These are phyloP conservation scores for Romanogobio albipinnatus DNA, from an alignment of 2,113 vertebrate genomes.

Conservation along the genomic window DNA sequence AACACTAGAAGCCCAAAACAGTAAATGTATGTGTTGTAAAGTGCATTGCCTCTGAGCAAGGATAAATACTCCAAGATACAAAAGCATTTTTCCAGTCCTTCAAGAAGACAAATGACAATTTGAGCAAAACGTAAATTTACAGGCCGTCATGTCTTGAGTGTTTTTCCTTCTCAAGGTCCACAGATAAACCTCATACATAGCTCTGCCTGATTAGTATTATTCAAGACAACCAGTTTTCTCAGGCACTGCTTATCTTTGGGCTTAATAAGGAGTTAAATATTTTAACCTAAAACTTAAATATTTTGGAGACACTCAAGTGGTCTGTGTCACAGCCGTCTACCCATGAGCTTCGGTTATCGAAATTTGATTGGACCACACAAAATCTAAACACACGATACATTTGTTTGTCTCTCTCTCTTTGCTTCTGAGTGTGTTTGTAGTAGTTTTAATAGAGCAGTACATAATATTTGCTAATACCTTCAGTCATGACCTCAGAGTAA, in stretches of 20 bases:
- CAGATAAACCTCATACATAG: not conserved
- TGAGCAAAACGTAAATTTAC: constrained; percentile 18
- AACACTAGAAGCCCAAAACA: constrained; percentile 12
- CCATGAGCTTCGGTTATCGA: constrained; percentile 21
- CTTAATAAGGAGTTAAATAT: not conserved
- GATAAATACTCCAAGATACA: not conserved
- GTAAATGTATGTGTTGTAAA: not conserved
- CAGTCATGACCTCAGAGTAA: not conserved
- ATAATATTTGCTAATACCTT: constrained; percentile 8
- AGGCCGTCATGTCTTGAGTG: not conserved
- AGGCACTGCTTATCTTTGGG: constrained; percentile 17
- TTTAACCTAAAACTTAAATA: constrained; percentile 20
- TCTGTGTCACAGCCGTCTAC: constrained; percentile 13
- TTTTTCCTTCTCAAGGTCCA: not conserved
- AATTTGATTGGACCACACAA: constrained; percentile 29
- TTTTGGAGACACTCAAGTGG: constrained; percentile 50
- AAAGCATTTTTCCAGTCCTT: not conserved
- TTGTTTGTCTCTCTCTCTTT: constrained; percentile 25
- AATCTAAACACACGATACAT: not conserved
- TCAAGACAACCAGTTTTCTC: constrained; percentile 37
- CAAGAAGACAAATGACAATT: not conserved
- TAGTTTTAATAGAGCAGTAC: not conserved
- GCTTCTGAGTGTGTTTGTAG: constrained; percentile 12
- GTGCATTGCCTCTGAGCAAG: not conserved
- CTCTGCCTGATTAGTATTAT: constrained; percentile 21